Base-by-base conservation (phyloP, 2,888 invertebrate species). In the Athrips mouffetella region DNA sequence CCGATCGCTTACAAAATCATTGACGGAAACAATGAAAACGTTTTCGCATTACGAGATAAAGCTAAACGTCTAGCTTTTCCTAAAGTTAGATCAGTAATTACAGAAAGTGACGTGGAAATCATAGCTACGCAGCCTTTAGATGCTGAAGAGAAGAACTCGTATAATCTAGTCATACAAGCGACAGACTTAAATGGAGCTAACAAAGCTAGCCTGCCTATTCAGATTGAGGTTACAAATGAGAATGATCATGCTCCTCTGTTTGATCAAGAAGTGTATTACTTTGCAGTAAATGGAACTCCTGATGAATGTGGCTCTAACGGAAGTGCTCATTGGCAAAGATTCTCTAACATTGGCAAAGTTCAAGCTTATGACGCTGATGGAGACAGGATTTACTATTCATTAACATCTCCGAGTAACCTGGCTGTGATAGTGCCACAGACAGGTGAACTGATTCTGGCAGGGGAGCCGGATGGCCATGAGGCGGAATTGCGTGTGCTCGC, bases 161-260 rank as follows among this genome's bases (percentile, higher is more conserved):
- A 97, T 70, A 90, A 92, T 52, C 83, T 97, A 45, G 91, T 93
- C 1, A 89, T 98, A 45, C 93, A 94, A 70, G 97, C 96, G 0
- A 92, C 92, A 8, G 96, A 96, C 70, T 89, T 92, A 20, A 92
- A 93, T 60, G 95, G 94, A 35, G 91, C 95, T 41, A 96, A 96
- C 76, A 94, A 93, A 61, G 95, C 96, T 0, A 91, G 92, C 20
- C 92, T 96, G n/a, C 93, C 92, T 57, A 90, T 98, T 8, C 89
- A 90, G 39, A 90, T 98, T 30, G 91, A 91, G 15, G 91, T 98
- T 20, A 85, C 92, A 18, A 97, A 98, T 72, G 95, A 95, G 74
- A 98, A 98, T 75, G 98, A 98, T 78, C 98, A 98, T 76, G 92
- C 94, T 53, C 98, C 98, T 0, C 89, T 94, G 29, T 97, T 98